These are phyloP conservation scores for Callipepla californica DNA, from an alignment of 2,113 vertebrate genomes.

Conservation along the genomic window DNA sequence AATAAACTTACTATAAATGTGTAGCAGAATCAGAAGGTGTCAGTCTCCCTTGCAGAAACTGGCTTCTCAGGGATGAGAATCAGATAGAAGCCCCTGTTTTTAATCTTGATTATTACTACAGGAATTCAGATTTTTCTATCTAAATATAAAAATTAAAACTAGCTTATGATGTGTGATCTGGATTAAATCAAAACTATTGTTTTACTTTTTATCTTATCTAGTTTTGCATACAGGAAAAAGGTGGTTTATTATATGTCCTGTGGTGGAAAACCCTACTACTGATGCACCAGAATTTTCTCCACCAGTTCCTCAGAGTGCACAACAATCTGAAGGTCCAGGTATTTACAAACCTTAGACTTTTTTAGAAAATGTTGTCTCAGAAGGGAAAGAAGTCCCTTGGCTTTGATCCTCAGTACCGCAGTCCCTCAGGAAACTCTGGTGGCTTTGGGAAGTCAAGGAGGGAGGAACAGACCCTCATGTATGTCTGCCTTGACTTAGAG, in stretches of 20 bases:
- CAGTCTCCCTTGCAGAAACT: background rate
- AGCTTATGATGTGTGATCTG: background rate
- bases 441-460: no score
- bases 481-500: background rate
- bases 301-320: conserved; percentile 68
- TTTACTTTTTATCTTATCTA: conserved; percentile 53
- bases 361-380: background rate
- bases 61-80: background rate
- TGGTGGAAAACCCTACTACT: conserved; percentile 87
- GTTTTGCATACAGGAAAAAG: conserved; percentile 96
- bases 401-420: background rate
- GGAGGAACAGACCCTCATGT: background rate
- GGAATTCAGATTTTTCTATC: background rate
- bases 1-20: background rate
- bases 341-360: conserved; percentile 6
- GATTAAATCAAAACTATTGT: background rate
- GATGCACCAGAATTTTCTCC: conserved; percentile 81
- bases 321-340: conserved; percentile 86
- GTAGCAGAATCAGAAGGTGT: background rate
- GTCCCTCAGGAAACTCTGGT: background rate
- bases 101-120: background rate
- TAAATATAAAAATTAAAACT: background rate
- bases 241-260: conserved; percentile 98
- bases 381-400: background rate
- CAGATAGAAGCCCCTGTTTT: background rate